Percentiles rank a stretch among this genome's conserved stretches.
Evolutionary conservation across 2,113 vertebrate genomes (phyloP).

Genomic region (Cyphomyrus plagiostoma): DNA sequence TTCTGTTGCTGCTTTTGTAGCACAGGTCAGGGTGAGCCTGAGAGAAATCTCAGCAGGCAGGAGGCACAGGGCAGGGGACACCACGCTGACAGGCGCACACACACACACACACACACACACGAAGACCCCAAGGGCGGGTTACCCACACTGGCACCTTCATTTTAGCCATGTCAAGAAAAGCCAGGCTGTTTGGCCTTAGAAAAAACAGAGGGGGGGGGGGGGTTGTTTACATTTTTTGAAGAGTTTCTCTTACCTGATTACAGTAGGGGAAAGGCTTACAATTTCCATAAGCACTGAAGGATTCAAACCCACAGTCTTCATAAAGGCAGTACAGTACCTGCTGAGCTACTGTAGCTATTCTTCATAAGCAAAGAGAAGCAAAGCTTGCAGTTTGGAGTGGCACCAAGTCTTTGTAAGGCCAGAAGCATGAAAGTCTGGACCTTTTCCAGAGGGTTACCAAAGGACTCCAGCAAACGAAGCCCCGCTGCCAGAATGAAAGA

Average conservation of each 20-base stretch:
- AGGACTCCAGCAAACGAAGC: not conserved
- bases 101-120: not conserved
- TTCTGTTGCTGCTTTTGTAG: not conserved
- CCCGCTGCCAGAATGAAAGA: not conserved
- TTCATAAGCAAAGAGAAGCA: not conserved
- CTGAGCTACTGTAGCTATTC: not conserved
- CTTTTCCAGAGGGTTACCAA: not conserved
- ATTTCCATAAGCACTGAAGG: not conserved
- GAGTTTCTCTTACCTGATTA: not conserved
- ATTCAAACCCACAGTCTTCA: not conserved
- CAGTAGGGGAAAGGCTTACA: not conserved
- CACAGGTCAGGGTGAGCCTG: not conserved
- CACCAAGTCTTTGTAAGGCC: not conserved
- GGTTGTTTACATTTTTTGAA: not conserved
- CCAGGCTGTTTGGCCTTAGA: not conserved
- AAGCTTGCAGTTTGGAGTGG: not conserved
- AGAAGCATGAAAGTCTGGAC: not conserved
- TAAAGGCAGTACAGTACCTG: not conserved
- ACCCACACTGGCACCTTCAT: not conserved
- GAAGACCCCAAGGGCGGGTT: not conserved
- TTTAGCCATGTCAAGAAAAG: not conserved
- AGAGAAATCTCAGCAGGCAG: not conserved
- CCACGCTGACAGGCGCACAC: not conserved
- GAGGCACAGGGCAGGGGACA: no score
- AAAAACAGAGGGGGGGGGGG: no score